Percentiles rank a stretch among this genome's conserved stretches.
Evolutionary conservation across 2,888 invertebrate species (phyloP).

Genomic region (Spialia ferax): DNA sequence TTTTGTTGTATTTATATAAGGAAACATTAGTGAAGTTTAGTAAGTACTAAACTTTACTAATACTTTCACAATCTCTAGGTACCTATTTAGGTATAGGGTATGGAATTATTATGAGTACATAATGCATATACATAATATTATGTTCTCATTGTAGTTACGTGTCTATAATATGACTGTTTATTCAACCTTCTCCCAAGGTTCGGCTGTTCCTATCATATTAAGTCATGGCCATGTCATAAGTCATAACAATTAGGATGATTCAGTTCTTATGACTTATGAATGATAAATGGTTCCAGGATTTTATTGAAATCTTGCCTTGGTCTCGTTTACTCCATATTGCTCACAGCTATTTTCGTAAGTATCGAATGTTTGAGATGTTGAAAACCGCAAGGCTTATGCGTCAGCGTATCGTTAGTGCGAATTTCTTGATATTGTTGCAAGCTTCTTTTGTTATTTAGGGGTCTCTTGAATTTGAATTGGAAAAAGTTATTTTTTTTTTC

Average conservation of each 20-base stretch:
- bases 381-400: slow-evolving; percentile 55
- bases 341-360: slow-evolving; percentile 39
- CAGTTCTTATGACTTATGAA: slow-evolving; percentile 16
- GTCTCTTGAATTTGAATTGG: too few species aligned
- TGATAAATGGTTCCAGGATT: slow-evolving; percentile 52
- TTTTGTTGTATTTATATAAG: too few species aligned
- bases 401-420: slow-evolving; percentile 49
- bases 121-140: too few species aligned
- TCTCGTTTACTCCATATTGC: slow-evolving; percentile 51
- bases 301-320: slow-evolving; percentile 50
- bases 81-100: too few species aligned
- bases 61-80: too few species aligned
- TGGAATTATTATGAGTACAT: too few species aligned
- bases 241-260: slow-evolving; percentile 34
- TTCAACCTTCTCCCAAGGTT: slow-evolving; percentile 18
- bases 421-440: slow-evolving; percentile 43
- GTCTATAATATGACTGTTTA: neutral
- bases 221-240: slow-evolving; percentile 20
- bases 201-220: neutral
- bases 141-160: neutral
- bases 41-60: too few species aligned
- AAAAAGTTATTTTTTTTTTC: too few species aligned
- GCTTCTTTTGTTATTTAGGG: neutral
- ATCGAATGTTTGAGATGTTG: slow-evolving; percentile 44
- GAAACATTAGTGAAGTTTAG: too few species aligned